Evolutionary conservation across 2,888 invertebrate genomes (phyloP).

Genomic region (Unio pictorum): DNA sequence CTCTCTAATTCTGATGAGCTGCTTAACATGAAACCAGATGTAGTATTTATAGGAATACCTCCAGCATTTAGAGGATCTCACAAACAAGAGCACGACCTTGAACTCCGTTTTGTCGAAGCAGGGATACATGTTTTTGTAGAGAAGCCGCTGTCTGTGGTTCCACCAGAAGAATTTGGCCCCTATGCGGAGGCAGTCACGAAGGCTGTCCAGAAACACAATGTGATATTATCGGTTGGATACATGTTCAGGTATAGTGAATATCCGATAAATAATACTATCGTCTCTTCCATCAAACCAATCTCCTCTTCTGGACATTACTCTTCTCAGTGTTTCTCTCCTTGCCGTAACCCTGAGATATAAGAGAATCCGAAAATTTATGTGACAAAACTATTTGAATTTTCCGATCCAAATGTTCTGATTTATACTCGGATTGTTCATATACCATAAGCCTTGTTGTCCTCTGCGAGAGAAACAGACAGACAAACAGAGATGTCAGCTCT

Average conservation of each 20-base stretch:
- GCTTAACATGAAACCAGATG: slow-evolving; percentile 16
- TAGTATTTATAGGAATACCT: slow-evolving; percentile 22
- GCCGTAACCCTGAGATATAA: too few species aligned
- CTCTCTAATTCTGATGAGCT: slow-evolving; percentile 8
- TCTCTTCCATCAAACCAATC: too few species aligned
- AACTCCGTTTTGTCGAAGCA: slow-evolving; percentile 14
- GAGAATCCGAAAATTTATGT: too few species aligned
- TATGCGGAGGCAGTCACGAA: slow-evolving; percentile 10
- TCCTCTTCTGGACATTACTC: too few species aligned
- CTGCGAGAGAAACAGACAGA: too few species aligned
- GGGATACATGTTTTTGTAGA: slow-evolving; percentile 26
- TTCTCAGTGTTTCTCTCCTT: too few species aligned
- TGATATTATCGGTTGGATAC: slow-evolving; percentile 21
- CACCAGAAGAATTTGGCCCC: slow-evolving; percentile 14
- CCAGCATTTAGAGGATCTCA: slow-evolving; percentile 18
- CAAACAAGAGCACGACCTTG: slow-evolving; percentile 4
- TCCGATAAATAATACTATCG: background rate
- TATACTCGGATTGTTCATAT: too few species aligned
- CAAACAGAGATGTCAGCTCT: too few species aligned
- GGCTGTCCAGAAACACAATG: slow-evolving; percentile 13
- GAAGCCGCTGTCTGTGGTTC: slow-evolving; percentile 21
- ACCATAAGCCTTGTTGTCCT: too few species aligned
- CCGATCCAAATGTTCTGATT: too few species aligned
- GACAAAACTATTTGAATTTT: too few species aligned
- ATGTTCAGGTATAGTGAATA: slow-evolving; percentile 17